Base-by-base conservation (phyloP, 2,888 invertebrate species). In the Zaprionus lineosus region DNA sequence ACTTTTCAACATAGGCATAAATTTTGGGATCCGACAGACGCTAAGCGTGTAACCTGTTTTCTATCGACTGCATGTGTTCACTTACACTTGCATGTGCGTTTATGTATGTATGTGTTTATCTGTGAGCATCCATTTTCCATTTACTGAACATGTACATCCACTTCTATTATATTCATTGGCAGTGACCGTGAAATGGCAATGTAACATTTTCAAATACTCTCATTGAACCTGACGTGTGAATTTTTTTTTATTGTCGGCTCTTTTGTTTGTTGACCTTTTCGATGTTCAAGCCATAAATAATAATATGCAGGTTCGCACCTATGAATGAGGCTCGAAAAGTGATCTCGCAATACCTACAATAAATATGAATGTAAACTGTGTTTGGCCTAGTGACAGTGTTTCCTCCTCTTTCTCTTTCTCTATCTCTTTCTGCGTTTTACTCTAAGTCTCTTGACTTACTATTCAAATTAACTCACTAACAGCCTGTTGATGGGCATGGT, bases 161-260 rank as follows among this genome's bases (percentile, higher is more conserved):
- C 11, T 39, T 51, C 24, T 52, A 52, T 52, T 48, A 4, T 36
- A 74, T 65, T 70, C 68, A 71, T 59, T 77, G 84, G 63, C 84
- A 86, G 61, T 86, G 84, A 84, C 84, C 84, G 69, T 84, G 84
- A 84, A 86, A 85, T 71, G 40, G 65, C 53, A 50, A 50, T 53
- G 67, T 57, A 59, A 40, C 43, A 68, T 59, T 37, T 65, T 65
- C 14, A 58, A 59, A 67, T 65, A 28, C 59, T 72, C 65, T 55
- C 50, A 51, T 47, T 58, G 26, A 18, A 18, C 31, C 31, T 16
- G 16, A 73, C 50, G 77, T 78, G 84, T 78, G 78, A 77, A 64
- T 58, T 47, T 29, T 47, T 58, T 39, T 63, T 66, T 65, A 69
- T 73, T 61, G 69, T 63, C 63, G 69, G 57, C 59, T 53, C 70